Percentiles rank a stretch among this genome's conserved stretches.
These are phyloP conservation scores for Epicampocera succincta DNA, from an alignment of 2,888 invertebrate species.

Conservation along the genomic window DNA sequence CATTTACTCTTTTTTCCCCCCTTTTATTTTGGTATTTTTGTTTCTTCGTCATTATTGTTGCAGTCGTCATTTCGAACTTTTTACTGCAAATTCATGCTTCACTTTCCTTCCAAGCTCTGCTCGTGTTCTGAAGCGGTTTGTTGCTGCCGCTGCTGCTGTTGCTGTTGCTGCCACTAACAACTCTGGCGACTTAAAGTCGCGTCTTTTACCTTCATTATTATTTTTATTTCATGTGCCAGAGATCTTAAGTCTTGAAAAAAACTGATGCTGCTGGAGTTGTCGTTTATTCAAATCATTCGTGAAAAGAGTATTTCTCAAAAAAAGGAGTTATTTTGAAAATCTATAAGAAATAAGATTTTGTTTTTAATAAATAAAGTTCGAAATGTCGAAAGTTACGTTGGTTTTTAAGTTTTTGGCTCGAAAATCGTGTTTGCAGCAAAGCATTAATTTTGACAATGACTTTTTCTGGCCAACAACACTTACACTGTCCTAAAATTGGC, in stretches of 20 bases:
- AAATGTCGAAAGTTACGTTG: constrained; percentile 16
- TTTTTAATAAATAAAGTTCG: constrained; percentile 25
- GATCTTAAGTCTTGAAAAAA: constrained; percentile 32
- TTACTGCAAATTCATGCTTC: constrained; percentile 24
- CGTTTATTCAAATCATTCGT: constrained; percentile 16
- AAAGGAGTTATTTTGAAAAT: not conserved
- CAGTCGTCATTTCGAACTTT: constrained; percentile 14
- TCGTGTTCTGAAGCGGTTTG: constrained; percentile 1
- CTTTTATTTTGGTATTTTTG: not conserved
- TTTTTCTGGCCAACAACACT: constrained; percentile 5
- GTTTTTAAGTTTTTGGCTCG: not conserved
- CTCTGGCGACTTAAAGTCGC: constrained; percentile 72
- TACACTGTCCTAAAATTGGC: not conserved
- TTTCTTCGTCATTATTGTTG: constrained; percentile 4
- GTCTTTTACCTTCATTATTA: constrained; percentile 69
- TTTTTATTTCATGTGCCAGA: constrained; percentile 64
- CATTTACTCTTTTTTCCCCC: too few species aligned
- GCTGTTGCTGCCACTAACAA: constrained; percentile 60
- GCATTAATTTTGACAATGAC: constrained; percentile 1
- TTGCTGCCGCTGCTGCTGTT: constrained; percentile 27
- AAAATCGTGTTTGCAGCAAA: constrained; percentile 46
- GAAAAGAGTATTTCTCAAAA: constrained; percentile 14
- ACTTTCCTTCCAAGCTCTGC: constrained; percentile 17
- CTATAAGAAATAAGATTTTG: constrained; percentile 32
- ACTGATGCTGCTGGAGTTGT: constrained; percentile 13